Percentiles rank a stretch among this genome's conserved stretches.
These are phyloP conservation scores for Haplochromis burtoni DNA, from an alignment of 2,113 vertebrate genomes.

Conservation along the genomic window DNA sequence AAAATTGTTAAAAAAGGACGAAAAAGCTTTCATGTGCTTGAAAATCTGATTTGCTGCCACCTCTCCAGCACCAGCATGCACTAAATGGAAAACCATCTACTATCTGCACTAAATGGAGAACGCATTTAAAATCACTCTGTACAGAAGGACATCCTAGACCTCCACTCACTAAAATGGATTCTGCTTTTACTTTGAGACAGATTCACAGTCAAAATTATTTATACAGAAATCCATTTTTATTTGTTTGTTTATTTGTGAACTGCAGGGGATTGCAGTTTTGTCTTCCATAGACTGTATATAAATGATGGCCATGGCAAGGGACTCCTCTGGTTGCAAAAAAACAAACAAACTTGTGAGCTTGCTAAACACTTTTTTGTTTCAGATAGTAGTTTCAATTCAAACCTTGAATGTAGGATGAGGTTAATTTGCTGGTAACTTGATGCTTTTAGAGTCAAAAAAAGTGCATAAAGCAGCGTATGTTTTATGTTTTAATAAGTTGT, in stretches of 20 bases:
- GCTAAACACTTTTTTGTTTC: background rate
- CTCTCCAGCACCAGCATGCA: background rate
- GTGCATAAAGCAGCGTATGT: background rate
- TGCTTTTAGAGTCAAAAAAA: background rate
- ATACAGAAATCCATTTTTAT: background rate
- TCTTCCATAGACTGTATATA: background rate
- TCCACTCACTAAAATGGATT: background rate
- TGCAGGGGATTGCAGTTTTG: background rate
- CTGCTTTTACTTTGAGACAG: background rate
- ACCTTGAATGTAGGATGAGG: background rate
- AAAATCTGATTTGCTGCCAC: background rate
- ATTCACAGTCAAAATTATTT: background rate
- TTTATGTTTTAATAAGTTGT: background rate
- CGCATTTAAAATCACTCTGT: accelerated
- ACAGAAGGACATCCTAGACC: background rate
- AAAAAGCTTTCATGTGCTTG: background rate
- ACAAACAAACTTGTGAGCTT: background rate
- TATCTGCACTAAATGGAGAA: background rate
- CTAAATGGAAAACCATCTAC: background rate
- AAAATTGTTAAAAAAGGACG: background rate
- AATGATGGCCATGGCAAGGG: background rate
- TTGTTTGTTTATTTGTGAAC: background rate
- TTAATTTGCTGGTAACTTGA: background rate
- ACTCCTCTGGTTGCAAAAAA: background rate
- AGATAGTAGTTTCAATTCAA: background rate